Evolutionary conservation across 2,797 vertebrate species (phyloP).

Genomic region (Kryptolebias ocellatus): DNA sequence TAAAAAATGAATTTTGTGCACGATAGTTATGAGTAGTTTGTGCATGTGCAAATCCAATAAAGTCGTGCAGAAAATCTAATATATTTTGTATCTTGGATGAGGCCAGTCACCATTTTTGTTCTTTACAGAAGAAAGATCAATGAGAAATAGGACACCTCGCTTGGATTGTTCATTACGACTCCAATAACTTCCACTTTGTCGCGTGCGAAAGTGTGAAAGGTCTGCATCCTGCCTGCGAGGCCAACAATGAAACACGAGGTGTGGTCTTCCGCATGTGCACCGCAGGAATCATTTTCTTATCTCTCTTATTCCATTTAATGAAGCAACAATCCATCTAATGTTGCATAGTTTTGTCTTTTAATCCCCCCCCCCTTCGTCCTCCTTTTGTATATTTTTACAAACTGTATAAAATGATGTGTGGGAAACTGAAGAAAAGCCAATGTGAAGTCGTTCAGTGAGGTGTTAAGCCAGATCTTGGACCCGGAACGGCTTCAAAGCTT

Average conservation of each 20-base stretch:
- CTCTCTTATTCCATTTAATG: constrained; percentile 22
- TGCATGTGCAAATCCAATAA: too few relatives aligned
- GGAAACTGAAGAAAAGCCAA: background rate
- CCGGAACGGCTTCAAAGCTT: background rate
- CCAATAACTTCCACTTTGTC: constrained; percentile 63
- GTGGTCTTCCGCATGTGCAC: constrained; percentile 34
- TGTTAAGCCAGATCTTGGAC: background rate
- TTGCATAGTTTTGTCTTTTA: background rate
- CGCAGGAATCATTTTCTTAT: constrained; percentile 21
- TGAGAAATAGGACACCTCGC: constrained; percentile 22
- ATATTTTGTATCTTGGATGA: background rate
- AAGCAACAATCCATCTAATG: background rate
- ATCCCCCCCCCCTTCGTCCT: background rate
- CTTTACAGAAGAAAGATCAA: background rate
- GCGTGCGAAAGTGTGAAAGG: constrained; percentile 64
- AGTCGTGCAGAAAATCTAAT: background rate
- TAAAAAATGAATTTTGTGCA: background rate
- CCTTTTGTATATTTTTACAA: background rate
- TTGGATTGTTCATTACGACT: constrained; percentile 46
- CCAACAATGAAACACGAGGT: constrained; percentile 59
- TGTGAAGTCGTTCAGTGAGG: background rate
- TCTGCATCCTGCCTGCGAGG: constrained; percentile 60
- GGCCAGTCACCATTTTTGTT: background rate
- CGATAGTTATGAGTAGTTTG: background rate
- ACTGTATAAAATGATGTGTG: background rate